Conservation (phyloP, 2,888 invertebrate genomes). For the Caenorhabditis virilis region DNA sequence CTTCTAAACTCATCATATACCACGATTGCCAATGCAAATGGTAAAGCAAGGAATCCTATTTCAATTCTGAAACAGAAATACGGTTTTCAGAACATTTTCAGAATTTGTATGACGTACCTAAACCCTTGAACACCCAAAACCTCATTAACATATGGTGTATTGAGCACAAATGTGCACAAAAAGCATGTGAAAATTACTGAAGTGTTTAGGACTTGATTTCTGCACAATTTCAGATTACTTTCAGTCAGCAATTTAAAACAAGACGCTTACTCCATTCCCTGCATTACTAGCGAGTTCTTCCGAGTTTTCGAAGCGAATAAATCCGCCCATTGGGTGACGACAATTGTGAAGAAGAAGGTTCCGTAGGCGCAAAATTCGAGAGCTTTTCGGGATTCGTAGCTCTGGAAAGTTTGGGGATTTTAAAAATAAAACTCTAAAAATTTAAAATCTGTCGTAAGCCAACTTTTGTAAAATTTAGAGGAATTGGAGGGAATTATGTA, state of each 20-base stretch:
- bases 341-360: conserved; percentile 72
- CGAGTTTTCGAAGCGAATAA: conserved; percentile 72
- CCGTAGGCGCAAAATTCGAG: conserved; percentile 72
- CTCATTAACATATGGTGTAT: conserved; percentile 50
- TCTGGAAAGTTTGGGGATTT: too few species aligned
- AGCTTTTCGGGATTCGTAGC: conserved; percentile 57
- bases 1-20: conserved; percentile 56
- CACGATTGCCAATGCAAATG: conserved; percentile 53
- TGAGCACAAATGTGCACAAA: conserved; percentile 50
- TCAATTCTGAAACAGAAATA: conserved; percentile 18
- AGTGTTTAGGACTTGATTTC: conserved; percentile 56
- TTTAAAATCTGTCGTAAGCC: too few species aligned
- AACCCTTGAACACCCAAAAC: conserved; percentile 48
- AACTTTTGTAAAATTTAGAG: too few species aligned
- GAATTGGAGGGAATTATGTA: too few species aligned
- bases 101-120: conserved; percentile 8
- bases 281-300: conserved; percentile 70
- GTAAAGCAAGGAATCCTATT: conserved; percentile 49
- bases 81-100: neutral
- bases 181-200: conserved; percentile 58
- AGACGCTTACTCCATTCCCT: conserved; percentile 70
- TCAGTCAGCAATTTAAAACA: neutral
- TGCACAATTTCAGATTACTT: conserved; percentile 24
- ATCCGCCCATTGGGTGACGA: conserved; percentile 73
- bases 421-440: too few species aligned